These are phyloP conservation scores for Galerucella nymphaeae DNA, from an alignment of 2,888 invertebrate genomes.

Conservation along the genomic window DNA sequence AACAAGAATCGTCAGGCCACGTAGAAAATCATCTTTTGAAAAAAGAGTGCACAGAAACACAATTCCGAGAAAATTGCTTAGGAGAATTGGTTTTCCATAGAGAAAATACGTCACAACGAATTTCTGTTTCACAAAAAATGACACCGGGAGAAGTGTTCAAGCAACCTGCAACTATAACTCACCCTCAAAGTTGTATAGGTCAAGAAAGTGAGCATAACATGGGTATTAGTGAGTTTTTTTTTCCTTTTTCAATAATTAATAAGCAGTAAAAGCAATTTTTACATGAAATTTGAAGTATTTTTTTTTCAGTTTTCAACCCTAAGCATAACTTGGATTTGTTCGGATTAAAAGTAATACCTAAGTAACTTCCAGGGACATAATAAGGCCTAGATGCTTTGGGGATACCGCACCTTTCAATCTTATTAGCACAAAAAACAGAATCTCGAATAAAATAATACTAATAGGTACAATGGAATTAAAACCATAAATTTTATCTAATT, in stretches of 20 bases:
- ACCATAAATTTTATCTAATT: not conserved
- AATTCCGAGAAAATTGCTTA: constrained; percentile 33
- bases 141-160: constrained; percentile 34
- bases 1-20: constrained; percentile 6
- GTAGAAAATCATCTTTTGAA: not conserved
- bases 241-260: not conserved
- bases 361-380: too few relatives aligned
- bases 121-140: constrained; percentile 29
- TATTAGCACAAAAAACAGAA: too few relatives aligned
- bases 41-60: constrained; percentile 28
- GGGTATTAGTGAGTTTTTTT: not conserved
- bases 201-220: constrained; percentile 17
- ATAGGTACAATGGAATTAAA: not conserved
- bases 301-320: too few relatives aligned
- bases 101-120: constrained; percentile 20
- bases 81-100: constrained; percentile 22
- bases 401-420: too few relatives aligned
- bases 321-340: too few relatives aligned
- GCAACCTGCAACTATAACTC: constrained; percentile 31
- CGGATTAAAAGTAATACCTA: too few relatives aligned
- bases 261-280: not conserved
- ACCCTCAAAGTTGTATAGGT: constrained; percentile 30
- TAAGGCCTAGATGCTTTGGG: too few relatives aligned
- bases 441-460: too few relatives aligned
- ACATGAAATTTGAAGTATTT: too few relatives aligned